Evolutionary conservation across 2,797 vertebrate species (phyloP).

Genomic region (Mallotus villosus): DNA sequence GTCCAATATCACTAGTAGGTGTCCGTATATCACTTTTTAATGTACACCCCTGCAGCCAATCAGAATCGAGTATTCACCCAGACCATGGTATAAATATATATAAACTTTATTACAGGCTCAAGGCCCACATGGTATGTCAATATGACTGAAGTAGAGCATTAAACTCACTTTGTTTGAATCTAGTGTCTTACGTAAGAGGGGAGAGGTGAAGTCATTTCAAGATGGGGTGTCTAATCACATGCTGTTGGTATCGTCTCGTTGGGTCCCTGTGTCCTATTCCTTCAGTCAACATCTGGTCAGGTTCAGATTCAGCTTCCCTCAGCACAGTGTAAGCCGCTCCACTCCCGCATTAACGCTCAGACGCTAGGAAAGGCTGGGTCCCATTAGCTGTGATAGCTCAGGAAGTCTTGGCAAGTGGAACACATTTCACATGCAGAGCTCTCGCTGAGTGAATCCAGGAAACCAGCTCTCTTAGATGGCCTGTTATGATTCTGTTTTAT

Average conservation of each 20-base stretch:
- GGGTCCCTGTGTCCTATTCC: background rate
- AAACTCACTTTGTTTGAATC: background rate
- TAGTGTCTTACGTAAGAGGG: background rate
- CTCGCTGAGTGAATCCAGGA: constrained; percentile 14
- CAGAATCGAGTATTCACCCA: no score
- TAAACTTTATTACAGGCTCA: no score
- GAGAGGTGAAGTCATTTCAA: background rate
- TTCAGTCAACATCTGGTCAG: background rate
- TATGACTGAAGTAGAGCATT: background rate
- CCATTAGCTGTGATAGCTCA: constrained; percentile 8
- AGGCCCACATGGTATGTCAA: no score
- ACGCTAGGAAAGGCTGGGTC: background rate
- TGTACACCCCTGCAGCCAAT: no score
- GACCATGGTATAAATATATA: no score
- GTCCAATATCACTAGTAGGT: no score
- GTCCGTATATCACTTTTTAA: no score
- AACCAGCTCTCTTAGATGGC: constrained; percentile 13
- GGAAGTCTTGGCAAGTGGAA: background rate
- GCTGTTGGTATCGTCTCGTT: background rate
- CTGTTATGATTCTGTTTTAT: constrained; percentile 32
- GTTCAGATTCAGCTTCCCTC: background rate
- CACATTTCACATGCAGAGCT: background rate
- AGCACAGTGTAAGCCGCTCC: constrained; percentile 2
- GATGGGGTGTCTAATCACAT: constrained; percentile 2
- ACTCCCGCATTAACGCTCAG: constrained; percentile 5